Base-by-base conservation (phyloP, 2,797 vertebrate species). In the Leucoraja ocellata region DNA sequence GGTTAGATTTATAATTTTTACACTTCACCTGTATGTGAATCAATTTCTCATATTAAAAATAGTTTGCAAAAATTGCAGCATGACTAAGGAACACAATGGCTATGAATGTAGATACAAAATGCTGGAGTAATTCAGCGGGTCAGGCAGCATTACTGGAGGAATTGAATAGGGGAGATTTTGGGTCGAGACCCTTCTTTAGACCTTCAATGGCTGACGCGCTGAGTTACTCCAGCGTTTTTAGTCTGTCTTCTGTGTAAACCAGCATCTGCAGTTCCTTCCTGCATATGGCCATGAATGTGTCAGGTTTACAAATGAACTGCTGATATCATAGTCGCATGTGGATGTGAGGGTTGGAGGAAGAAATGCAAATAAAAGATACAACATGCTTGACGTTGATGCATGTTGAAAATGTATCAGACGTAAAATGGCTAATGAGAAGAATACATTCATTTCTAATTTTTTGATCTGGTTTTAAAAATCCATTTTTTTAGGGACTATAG, bases 401-500 rank as follows among this genome's bases (percentile, higher is more conserved):
- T 10, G 11, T 76, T 39, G 28, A 76, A 10, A 74, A 46, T 10
- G 54, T 6, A 14, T 11, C 25, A 74, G 28, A 23, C 58, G 68
- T 73, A 8, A 76, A 74, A 54, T 28, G 28, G 18, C 14, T 74
- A 54, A 80, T 46, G 21, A 46, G 13, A 91, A 91, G 25, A 16
- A 74, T 39, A 25, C 39, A 16, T 91, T 73, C 8, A 90, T 25
- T 36, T 65, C 32, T 68, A 0, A 6, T 25, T 11, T 39, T 21
- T 2, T 28, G 10, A 91, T 54, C 23, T 54, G 90, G 23, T 83
- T 83, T 23, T 81, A 39, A 36, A 46, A 81, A 83, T 54, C n/a
- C 5, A 25, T 39, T n/a, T 81, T 73, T 68, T 5, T 39, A 61
- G 98, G 98, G 68, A 97, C 95, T 0, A 95, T 99, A 94, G 98